Conservation (phyloP, 2,888 invertebrate species). For the Leptura quadrifasciata region DNA sequence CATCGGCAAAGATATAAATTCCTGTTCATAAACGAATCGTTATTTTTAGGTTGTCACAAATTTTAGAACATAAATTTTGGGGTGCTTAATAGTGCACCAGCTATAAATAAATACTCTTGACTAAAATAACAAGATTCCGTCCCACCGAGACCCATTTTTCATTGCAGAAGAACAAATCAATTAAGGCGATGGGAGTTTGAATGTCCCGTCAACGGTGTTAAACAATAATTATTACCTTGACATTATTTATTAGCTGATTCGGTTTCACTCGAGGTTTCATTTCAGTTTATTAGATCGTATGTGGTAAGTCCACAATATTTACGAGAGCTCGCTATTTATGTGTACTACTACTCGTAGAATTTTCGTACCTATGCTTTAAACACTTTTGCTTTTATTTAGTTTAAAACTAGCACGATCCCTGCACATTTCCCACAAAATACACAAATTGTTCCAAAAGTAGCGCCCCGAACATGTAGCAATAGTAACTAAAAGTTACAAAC, state of each 20-base stretch:
- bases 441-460: too few relatives aligned
- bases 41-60: slow-evolving; percentile 12
- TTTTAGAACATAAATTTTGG: slow-evolving; percentile 7
- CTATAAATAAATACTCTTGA: slow-evolving; percentile 15
- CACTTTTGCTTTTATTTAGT: too few relatives aligned
- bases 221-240: background rate
- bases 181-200: background rate
- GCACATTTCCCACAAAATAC: too few relatives aligned
- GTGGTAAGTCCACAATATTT: background rate
- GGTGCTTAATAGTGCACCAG: background rate
- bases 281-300: background rate
- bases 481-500: too few relatives aligned
- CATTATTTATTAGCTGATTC: background rate
- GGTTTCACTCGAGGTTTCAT: background rate
- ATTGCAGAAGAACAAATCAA: background rate
- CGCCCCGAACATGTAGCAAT: too few relatives aligned
- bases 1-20: slow-evolving; percentile 12
- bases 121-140: slow-evolving; percentile 18
- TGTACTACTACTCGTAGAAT: too few relatives aligned
- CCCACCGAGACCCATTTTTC: background rate
- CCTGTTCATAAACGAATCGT: slow-evolving; percentile 9
- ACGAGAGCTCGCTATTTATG: background rate
- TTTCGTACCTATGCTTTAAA: too few relatives aligned
- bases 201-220: background rate
- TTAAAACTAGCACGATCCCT: too few relatives aligned